Percentiles rank a stretch among this genome's conserved stretches.
Evolutionary conservation across 2,888 invertebrate species (phyloP).

Genomic region (Apantesis nais): DNA sequence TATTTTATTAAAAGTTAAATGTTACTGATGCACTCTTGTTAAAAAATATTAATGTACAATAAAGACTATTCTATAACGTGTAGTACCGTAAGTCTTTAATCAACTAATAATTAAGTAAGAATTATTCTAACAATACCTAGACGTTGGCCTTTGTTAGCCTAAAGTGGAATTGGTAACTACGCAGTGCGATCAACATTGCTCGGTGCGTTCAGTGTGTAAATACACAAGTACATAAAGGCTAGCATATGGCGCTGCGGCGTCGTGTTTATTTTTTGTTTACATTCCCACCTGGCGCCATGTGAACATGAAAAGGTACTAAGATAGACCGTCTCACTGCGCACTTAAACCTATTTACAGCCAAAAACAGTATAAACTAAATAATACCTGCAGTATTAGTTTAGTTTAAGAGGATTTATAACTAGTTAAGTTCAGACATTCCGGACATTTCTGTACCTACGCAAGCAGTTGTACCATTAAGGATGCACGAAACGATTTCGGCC

Average conservation of each 20-base stretch:
- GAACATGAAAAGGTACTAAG: neutral
- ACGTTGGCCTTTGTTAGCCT: slow-evolving; percentile 21
- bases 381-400: neutral
- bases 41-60: neutral
- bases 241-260: slow-evolving; percentile 36
- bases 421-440: neutral
- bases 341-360: neutral
- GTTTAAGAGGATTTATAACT: neutral
- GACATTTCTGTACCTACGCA: neutral
- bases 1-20: too few species aligned
- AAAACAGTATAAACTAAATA: neutral
- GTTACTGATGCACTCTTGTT: too few species aligned
- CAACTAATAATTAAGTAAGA: slow-evolving; percentile 1
- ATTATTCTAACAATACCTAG: slow-evolving; percentile 9
- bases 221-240: slow-evolving; percentile 21
- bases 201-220: neutral
- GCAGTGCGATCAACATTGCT: slow-evolving; percentile 5
- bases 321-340: slow-evolving; percentile 9
- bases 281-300: slow-evolving; percentile 50
- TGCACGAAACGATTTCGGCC: too few species aligned
- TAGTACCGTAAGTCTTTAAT: neutral
- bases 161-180: slow-evolving; percentile 11
- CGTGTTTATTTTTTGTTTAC: slow-evolving; percentile 47
- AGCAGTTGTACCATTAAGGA: too few species aligned
- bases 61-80: neutral